Evolutionary conservation across 1,140 invertebrate species (phyloP).

Genomic region (Augochlora pura): DNA sequence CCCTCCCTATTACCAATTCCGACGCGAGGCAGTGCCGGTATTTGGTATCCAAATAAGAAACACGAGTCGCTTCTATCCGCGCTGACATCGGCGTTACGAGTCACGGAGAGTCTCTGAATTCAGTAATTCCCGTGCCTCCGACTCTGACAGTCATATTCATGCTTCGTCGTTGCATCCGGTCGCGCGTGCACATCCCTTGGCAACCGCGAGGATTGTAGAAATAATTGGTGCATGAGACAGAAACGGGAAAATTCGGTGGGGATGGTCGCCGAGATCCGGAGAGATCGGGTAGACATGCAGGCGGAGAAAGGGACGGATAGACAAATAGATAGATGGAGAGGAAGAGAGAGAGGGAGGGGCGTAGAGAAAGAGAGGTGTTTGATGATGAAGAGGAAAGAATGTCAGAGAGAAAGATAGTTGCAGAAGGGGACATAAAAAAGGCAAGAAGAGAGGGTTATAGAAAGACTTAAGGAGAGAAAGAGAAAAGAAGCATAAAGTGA

Average conservation of each 20-base stretch:
- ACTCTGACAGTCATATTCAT: not conserved
- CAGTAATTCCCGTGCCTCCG: not conserved
- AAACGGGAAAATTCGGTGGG: not conserved
- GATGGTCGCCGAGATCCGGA: no score
- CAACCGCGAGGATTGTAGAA: not conserved
- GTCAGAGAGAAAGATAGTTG: no score
- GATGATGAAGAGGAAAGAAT: no score
- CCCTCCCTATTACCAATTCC: not conserved
- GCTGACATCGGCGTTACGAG: not conserved
- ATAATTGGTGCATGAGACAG: not conserved
- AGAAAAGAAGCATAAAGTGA: no score
- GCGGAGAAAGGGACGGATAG: no score
- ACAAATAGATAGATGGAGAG: no score
- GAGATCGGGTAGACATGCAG: not conserved
- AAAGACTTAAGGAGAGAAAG: no score
- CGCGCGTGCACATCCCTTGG: not conserved
- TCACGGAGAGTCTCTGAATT: not conserved
- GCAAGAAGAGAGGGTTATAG: no score
- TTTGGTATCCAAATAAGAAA: constrained; percentile 6
- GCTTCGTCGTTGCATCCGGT: not conserved
- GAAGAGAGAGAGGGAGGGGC: no score
- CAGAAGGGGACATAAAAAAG: no score
- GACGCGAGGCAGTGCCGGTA: not conserved
- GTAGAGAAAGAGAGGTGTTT: no score
- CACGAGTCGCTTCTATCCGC: not conserved